These are phyloP conservation scores for Congeria kusceri DNA, from an alignment of 2,888 invertebrate species.

Conservation along the genomic window DNA sequence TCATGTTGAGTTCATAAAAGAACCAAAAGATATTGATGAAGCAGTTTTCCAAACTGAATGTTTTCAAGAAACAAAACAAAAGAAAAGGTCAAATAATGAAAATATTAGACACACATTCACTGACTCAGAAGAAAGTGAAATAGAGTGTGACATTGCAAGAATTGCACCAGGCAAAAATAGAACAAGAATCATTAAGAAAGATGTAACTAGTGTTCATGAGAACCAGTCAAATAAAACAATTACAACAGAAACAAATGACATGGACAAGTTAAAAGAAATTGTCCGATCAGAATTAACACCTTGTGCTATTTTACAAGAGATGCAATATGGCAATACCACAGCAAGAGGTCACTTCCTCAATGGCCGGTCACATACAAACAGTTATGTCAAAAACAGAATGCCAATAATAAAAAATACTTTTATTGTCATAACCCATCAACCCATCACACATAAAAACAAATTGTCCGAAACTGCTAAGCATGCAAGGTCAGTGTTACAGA, in stretches of 20 bases:
- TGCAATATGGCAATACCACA: too few relatives aligned
- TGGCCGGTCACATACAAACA: background rate
- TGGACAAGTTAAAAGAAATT: slow-evolving; percentile 13
- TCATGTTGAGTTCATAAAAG: slow-evolving; percentile 41
- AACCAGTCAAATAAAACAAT: background rate
- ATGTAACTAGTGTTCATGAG: background rate
- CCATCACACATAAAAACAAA: slow-evolving; percentile 15
- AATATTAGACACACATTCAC: background rate
- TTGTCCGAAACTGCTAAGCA: background rate
- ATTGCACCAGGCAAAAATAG: slow-evolving; percentile 22
- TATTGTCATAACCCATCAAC: slow-evolving; percentile 27
- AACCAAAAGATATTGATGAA: slow-evolving; percentile 40
- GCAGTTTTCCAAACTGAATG: slow-evolving; percentile 22
- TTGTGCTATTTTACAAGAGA: background rate
- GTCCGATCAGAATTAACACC: slow-evolving; percentile 9
- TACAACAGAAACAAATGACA: slow-evolving; percentile 3
- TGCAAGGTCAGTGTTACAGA: background rate
- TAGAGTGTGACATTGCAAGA: background rate
- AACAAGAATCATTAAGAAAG: slow-evolving; percentile 11
- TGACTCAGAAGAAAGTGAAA: slow-evolving; percentile 12
- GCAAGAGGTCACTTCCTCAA: background rate
- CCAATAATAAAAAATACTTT: slow-evolving; percentile 11
- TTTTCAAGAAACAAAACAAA: slow-evolving; percentile 39
- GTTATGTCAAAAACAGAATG: background rate
- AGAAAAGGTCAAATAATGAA: background rate